Conservation (phyloP, 2,888 invertebrate genomes). For the Ecdyonurus torrentis region DNA sequence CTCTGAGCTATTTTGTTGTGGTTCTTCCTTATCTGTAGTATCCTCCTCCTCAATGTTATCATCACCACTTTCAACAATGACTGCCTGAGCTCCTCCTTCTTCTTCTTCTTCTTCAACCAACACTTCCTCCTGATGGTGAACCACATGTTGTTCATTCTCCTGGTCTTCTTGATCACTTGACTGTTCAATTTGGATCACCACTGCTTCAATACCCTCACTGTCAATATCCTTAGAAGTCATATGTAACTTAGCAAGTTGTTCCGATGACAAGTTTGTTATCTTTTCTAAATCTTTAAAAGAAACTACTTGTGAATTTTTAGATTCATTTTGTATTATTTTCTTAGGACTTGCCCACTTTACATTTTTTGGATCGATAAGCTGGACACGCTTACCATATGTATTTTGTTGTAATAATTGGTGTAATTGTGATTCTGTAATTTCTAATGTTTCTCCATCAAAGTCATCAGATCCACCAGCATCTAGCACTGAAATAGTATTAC, state of each 20-base stretch:
- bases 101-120: conserved; percentile 1
- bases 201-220: not conserved
- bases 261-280: not conserved
- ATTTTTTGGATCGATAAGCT: not conserved
- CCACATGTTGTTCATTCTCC: not conserved
- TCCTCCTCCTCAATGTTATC: too few relatives aligned
- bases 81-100: not conserved
- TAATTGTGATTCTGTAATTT: not conserved
- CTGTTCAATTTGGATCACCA: conserved; percentile 1
- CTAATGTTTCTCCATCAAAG: not conserved
- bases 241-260: not conserved
- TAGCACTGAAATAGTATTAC: not conserved
- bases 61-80: not conserved
- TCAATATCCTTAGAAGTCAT: not conserved
- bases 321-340: too few relatives aligned
- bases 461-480: not conserved
- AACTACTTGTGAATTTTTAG: not conserved
- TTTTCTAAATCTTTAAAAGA: not conserved
- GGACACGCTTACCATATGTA: not conserved
- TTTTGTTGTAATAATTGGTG: not conserved
- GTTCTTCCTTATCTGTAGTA: conserved; percentile 8
- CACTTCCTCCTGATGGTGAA: conserved; percentile 3
- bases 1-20: conserved; percentile 6
- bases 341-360: not conserved
- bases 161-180: not conserved